These are phyloP conservation scores for Oreochromis tanganicae DNA, from an alignment of 2,113 vertebrate species.

Conservation along the genomic window DNA sequence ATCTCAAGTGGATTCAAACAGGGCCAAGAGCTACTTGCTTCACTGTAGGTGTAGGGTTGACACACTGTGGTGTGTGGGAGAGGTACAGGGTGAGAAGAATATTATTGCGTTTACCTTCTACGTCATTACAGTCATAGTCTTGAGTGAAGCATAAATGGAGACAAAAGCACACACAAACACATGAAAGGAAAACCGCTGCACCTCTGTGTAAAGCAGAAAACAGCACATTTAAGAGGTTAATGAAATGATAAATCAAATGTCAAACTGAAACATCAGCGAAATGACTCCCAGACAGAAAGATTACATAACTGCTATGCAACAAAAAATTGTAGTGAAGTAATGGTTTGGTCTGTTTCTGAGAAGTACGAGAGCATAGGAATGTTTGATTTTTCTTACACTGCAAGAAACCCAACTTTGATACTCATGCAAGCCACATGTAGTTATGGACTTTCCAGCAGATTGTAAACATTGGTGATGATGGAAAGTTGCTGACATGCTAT, in stretches of 20 bases:
- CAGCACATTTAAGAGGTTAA: constrained; percentile 33
- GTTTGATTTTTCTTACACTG: background rate
- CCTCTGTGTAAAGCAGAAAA: constrained; percentile 29
- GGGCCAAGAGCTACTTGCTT: constrained; percentile 20
- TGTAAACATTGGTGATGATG: background rate
- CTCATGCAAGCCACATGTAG: background rate
- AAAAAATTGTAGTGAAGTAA: constrained; percentile 2
- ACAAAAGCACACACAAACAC: constrained; percentile 66
- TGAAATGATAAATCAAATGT: constrained; percentile 27
- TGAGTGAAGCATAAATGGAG: constrained; percentile 74
- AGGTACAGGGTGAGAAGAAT: constrained; percentile 48
- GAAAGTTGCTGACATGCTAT: background rate
- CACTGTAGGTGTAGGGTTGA: constrained; percentile 13
- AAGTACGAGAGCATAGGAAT: background rate
- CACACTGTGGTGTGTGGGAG: constrained; percentile 27
- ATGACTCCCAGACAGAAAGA: constrained; percentile 15
- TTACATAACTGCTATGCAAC: constrained; percentile 5
- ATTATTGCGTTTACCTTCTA: constrained; percentile 72
- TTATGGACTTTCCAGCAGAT: background rate
- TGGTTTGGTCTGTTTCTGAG: background rate
- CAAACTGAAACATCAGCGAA: constrained; percentile 7
- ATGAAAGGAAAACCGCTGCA: constrained; percentile 47
- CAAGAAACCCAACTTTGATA: background rate
- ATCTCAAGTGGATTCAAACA: constrained; percentile 50
- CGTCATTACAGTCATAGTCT: constrained; percentile 74